Evolutionary conservation across 2,888 invertebrate genomes (phyloP).

Genomic region (Dicyrtomina minuta): DNA sequence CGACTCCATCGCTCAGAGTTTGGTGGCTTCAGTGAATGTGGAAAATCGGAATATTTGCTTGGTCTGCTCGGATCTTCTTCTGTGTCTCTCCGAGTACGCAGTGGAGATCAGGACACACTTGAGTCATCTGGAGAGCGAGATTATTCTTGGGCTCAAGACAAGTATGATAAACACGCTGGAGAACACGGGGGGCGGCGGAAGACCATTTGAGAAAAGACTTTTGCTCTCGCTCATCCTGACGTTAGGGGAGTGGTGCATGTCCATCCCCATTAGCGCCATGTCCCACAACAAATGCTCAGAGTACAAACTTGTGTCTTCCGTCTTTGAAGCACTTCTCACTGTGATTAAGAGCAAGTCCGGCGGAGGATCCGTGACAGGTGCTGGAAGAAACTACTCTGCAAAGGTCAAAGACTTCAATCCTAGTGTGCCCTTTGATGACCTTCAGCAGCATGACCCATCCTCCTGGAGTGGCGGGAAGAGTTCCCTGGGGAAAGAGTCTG

Average conservation of each 20-base stretch:
- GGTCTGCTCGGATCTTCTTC: constrained; percentile 77
- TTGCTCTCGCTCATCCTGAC: constrained; percentile 81
- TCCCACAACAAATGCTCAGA: constrained; percentile 11
- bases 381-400: constrained; percentile 41
- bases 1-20: constrained; percentile 64
- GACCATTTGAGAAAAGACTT: constrained; percentile 63
- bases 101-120: constrained; percentile 69
- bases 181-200: constrained; percentile 8
- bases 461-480: constrained; percentile 18
- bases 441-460: constrained; percentile 54
- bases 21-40: constrained; percentile 70
- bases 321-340: constrained; percentile 64
- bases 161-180: constrained; percentile 23
- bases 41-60: constrained; percentile 78
- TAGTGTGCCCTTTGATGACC: constrained; percentile 70
- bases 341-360: constrained; percentile 41
- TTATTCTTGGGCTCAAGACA: constrained; percentile 59
- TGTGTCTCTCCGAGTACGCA: constrained; percentile 77
- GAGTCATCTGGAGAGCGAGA: constrained; percentile 70
- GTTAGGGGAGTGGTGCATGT: constrained; percentile 91
- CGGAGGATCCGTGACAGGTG: constrained; percentile 37
- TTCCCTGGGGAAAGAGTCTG: constrained; percentile 45
- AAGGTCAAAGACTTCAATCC: constrained; percentile 70
- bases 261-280: constrained; percentile 61
- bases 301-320: constrained; percentile 63